Evolutionary conservation across 2,888 invertebrate genomes (phyloP).

Genomic region (Tachina grossa): DNA sequence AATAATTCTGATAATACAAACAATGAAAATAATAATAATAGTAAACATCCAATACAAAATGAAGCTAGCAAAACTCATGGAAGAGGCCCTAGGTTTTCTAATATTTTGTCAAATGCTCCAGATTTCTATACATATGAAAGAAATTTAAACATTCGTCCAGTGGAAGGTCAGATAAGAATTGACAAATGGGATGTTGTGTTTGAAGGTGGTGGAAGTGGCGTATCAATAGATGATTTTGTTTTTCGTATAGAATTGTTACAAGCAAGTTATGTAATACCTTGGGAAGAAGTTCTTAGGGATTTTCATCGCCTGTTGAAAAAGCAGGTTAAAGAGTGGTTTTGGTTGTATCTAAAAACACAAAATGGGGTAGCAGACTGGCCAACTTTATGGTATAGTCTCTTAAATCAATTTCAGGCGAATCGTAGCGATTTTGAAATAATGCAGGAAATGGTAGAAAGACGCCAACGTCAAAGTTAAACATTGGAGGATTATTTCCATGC

Average conservation of each 20-base stretch:
- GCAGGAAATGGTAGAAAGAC: constrained; percentile 9
- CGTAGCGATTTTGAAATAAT: constrained; percentile 26
- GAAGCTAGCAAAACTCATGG: neutral
- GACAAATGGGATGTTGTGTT: constrained; percentile 23
- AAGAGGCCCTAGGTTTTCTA: neutral
- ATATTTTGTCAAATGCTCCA: constrained; percentile 14
- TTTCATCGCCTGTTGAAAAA: constrained; percentile 6
- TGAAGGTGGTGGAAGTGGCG: constrained; percentile 10
- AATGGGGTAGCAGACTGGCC: constrained; percentile 4
- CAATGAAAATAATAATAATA: neutral
- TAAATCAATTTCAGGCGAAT: constrained; percentile 18
- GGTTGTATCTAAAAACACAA: neutral
- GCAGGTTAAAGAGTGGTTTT: constrained; percentile 17
- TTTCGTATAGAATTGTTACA: neutral
- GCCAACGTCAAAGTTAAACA: neutral
- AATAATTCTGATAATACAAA: no score
- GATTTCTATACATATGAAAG: neutral
- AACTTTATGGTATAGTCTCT: neutral
- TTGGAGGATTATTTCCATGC: neutral
- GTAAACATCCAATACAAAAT: neutral
- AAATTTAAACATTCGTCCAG: neutral
- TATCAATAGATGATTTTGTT: constrained; percentile 16
- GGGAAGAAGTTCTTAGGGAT: constrained; percentile 17
- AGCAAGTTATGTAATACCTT: neutral
- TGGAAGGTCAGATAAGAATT: constrained; percentile 14